These are phyloP conservation scores for Dromas ardeola DNA, from an alignment of 2,113 vertebrate species.

Conservation along the genomic window DNA sequence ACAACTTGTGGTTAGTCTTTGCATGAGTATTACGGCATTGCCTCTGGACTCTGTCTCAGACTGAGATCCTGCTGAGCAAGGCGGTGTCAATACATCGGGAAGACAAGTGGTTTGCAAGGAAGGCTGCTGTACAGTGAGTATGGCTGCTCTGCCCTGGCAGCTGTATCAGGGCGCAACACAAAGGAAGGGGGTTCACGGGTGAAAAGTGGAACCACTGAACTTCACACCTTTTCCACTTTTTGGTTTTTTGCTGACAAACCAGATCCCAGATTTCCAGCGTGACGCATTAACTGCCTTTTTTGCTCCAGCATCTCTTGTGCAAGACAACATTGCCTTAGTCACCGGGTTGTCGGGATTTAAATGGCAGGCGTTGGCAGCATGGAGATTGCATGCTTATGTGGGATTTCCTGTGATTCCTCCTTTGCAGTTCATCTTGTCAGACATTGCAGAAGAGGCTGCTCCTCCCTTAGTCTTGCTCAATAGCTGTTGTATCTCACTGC, in stretches of 20 bases:
- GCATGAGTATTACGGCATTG: neutral
- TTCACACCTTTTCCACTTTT: neutral
- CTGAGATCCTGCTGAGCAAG: neutral
- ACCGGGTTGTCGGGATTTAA: neutral
- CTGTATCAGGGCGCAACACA: neutral
- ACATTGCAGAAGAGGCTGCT: neutral
- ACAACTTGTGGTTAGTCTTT: neutral
- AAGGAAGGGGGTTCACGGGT: neutral
- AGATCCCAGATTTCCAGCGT: neutral
- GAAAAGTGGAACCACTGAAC: neutral
- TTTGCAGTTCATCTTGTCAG: neutral
- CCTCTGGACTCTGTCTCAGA: neutral
- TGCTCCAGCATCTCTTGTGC: neutral
- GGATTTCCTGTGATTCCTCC: neutral
- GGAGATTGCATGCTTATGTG: neutral
- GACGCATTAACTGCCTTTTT: neutral
- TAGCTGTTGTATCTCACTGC: neutral
- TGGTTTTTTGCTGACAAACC: neutral
- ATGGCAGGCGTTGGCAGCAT: neutral
- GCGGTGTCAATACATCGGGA: fast-evolving
- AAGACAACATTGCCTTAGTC: neutral
- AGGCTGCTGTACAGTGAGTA: neutral
- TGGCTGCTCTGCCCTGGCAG: neutral
- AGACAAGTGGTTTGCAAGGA: neutral
- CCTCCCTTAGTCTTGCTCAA: neutral